phyloP scores from a whole-genome alignment of 2,113 vertebrate genomes.

The Daubentonia madagascariensis region DNA sequence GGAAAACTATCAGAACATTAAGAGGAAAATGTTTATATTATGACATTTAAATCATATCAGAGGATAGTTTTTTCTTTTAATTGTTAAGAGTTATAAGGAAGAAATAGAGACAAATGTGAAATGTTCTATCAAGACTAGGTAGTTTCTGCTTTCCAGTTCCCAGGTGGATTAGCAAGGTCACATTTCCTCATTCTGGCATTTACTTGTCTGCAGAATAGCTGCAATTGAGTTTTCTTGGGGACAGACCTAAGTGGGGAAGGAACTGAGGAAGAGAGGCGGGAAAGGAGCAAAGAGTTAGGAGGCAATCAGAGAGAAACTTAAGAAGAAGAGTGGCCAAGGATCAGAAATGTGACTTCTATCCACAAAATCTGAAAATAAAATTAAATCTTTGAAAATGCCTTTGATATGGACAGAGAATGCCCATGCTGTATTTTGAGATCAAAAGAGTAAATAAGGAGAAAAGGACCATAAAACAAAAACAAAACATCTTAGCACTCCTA shows the following conservation, averaged over 20 bases:
- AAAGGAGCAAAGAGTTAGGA: background rate
- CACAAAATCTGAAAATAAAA: background rate
- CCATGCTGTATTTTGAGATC: background rate
- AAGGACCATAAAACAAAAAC: background rate
- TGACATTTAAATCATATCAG: background rate
- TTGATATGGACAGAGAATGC: background rate
- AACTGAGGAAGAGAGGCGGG: background rate
- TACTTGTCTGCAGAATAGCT: background rate
- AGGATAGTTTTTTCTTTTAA: background rate
- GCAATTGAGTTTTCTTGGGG: background rate
- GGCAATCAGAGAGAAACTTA: background rate
- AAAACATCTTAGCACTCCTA: background rate
- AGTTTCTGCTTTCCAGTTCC: background rate
- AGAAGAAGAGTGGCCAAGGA: background rate
- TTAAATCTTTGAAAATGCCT: background rate
- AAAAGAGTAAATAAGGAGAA: background rate
- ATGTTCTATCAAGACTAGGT: background rate
- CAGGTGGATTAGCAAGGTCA: background rate
- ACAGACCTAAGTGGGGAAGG: background rate
- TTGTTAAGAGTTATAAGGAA: background rate
- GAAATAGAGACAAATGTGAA: conserved; percentile 14
- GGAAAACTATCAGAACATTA: background rate
- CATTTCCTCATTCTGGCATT: background rate
- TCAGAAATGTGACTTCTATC: background rate
- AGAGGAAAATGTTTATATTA: background rate